Conservation (phyloP, 2,113 vertebrate genomes). For the Ivindomyrus marchei region DNA sequence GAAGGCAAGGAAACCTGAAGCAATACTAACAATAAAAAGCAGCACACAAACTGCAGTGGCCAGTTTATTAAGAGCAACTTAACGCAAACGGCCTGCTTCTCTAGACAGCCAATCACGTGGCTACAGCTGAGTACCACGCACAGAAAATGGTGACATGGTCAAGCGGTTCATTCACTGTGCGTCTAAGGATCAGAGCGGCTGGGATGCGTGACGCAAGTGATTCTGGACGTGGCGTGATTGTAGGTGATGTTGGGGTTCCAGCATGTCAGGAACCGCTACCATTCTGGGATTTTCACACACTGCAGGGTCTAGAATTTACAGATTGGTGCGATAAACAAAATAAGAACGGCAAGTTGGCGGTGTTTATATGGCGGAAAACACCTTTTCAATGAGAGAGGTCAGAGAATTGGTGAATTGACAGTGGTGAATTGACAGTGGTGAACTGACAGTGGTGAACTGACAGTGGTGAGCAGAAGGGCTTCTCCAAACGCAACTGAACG, state of each 20-base stretch:
- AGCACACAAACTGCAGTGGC: not conserved
- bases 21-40: not conserved
- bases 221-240: not conserved
- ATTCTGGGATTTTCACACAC: not conserved
- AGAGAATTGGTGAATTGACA: not conserved
- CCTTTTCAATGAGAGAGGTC: not conserved
- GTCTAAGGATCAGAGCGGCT: not conserved
- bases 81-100: not conserved
- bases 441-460: not conserved
- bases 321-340: not conserved
- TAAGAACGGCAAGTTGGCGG: not conserved
- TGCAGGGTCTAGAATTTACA: not conserved
- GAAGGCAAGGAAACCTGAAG: not conserved
- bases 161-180: not conserved
- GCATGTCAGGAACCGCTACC: not conserved
- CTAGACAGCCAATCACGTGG: not conserved
- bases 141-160: not conserved
- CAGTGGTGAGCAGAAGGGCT: not conserved
- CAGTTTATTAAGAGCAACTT: not conserved
- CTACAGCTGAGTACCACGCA: not conserved
- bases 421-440: not conserved
- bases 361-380: not conserved
- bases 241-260: not conserved
- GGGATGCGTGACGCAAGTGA: not conserved
- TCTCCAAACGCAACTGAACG: not conserved